These are phyloP conservation scores for Zosterops japonicus DNA, from an alignment of 2,113 vertebrate genomes.

Conservation along the genomic window DNA sequence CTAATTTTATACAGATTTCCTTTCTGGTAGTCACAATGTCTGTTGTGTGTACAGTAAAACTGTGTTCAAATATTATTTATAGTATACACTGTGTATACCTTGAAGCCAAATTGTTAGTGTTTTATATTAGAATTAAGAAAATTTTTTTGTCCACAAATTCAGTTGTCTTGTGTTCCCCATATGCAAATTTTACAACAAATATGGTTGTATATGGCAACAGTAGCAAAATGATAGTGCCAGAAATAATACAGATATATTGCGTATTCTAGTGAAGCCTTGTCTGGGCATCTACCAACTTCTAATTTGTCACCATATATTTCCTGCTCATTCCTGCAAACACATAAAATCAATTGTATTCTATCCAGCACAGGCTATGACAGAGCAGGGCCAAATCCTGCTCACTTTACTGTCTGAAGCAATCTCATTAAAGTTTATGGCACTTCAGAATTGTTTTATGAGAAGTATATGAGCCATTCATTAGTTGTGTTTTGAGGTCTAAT, in stretches of 20 bases:
- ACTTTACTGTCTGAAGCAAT: not conserved
- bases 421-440: not conserved
- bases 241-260: not conserved
- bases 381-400: not conserved
- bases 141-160: slow-evolving; percentile 17
- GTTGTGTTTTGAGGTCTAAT: not conserved
- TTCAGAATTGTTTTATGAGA: not conserved
- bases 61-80: slow-evolving; percentile 62
- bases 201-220: not conserved
- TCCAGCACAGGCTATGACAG: not conserved
- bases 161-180: slow-evolving; percentile 35
- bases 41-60: slow-evolving; percentile 50
- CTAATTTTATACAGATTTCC: slow-evolving; percentile 70
- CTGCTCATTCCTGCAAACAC: not conserved
- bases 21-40: slow-evolving; percentile 55
- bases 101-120: slow-evolving; percentile 43
- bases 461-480: not conserved
- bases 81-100: slow-evolving; percentile 34
- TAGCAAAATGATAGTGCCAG: not conserved
- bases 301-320: not conserved
- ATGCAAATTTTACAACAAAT: slow-evolving; percentile 26
- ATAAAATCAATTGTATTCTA: not conserved
- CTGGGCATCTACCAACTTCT: not conserved
- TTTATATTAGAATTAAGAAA: slow-evolving; percentile 20
- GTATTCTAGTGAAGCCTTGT: not conserved